Base-by-base conservation (phyloP, 2,113 vertebrate species). In the Columbina picui region DNA sequence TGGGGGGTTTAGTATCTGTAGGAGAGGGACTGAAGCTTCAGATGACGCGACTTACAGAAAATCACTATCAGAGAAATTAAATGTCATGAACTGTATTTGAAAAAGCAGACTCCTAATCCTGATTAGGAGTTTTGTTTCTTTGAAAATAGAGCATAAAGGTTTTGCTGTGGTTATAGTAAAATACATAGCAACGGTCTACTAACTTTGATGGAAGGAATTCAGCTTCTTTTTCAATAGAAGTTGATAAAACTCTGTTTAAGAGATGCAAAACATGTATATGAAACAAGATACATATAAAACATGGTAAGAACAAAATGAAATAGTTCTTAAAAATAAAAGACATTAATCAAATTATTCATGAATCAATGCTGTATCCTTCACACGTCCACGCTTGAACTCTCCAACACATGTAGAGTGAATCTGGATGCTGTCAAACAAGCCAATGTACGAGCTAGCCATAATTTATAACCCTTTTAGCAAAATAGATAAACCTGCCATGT, bases 381-480 rank as follows among this genome's bases (percentile, higher is more conserved):
- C 36, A 10, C 5, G 22, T 39, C 14, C 0, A 1, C 45, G n/a
- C 43, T 78, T 73, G 39, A 91, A 69, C 69, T 57, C 65, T 79
- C 49, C 21, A 32, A 16, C 36, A 34, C 8, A 6, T 1, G 4
- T n/a, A 60, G 49, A 50, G 29, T 57, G 53, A 63, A 63, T 52
- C 36, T 75, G 59, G 25, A 63, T 82, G 45, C 41, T 79, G 59
- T 70, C 60, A 73, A 76, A 56, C 2, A 9, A 75, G 6, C 39
- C 67, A 52, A 5, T 1, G 2, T 45, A 69, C 20, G 18, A 77
- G 22, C 39, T 56, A 88, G 34, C 22, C 22, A 13, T 61, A 89
- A 87, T 69, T 96, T 87, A 79, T 17, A 75, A 87, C 26, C 41
- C n/a, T 63, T 79, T 82, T 71, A 92, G 52, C 29, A 78, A 92